These are phyloP conservation scores for Stichopus horrens DNA, from an alignment of 53 echinoderm and acorn worm genomes.

Conservation along the genomic window DNA sequence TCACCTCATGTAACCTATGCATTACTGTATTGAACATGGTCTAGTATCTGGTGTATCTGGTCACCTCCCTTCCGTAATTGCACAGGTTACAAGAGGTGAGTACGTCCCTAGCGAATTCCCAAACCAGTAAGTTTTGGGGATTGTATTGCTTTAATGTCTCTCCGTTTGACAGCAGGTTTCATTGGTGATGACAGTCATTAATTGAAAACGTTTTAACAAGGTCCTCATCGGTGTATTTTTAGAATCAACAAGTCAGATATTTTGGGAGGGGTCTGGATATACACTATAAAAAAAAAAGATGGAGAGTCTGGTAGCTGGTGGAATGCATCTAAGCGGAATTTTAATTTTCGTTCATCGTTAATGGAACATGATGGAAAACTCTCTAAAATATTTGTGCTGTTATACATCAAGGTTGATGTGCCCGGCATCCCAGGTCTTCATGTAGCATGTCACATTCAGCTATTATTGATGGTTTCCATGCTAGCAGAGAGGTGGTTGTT, in stretches of 20 bases:
- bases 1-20: too few species aligned
- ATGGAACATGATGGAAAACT: not conserved
- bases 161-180: not conserved
- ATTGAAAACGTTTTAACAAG: conserved; percentile 29
- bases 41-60: too few species aligned
- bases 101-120: too few species aligned
- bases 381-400: not conserved
- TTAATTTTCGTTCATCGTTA: not conserved
- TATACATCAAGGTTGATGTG: too few species aligned
- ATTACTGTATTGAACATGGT: too few species aligned
- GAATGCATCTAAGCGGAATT: not conserved
- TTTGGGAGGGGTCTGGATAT: not conserved
- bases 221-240: not conserved
- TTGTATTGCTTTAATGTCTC: not conserved
- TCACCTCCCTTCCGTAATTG: too few species aligned
- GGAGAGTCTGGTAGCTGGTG: not conserved
- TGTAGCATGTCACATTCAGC: too few species aligned
- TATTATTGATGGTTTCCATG: too few species aligned
- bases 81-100: too few species aligned
- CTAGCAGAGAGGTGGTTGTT: too few species aligned
- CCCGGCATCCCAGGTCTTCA: too few species aligned
- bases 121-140: not conserved
- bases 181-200: not conserved
- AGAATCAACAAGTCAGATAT: conserved; percentile 36
- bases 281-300: not conserved